A percentile compares a stretch with the other conserved stretches of the same genome.
Evolutionary conservation across 2,113 vertebrate genomes (phyloP).

Genomic region (Dipodomys ordii): DNA sequence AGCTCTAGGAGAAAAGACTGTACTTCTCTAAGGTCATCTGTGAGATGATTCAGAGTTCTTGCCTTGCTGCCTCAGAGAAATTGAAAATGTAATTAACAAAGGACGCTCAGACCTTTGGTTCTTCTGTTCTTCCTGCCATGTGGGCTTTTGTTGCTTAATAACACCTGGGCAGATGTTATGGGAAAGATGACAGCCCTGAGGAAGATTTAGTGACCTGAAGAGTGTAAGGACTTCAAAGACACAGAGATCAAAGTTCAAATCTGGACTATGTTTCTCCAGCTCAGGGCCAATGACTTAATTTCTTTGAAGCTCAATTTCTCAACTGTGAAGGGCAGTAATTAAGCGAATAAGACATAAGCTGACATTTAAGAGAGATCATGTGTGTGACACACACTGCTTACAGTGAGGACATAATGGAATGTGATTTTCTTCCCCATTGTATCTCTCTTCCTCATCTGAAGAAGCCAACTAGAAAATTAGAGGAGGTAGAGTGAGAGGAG

Average conservation of each 20-base stretch:
- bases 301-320: not conserved
- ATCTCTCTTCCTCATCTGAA: not conserved
- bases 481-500: not conserved
- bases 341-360: not conserved
- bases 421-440: not conserved
- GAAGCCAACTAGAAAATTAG: not conserved
- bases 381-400: not conserved
- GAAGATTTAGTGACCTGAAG: not conserved
- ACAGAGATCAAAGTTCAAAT: not conserved
- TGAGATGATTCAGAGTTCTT: not conserved
- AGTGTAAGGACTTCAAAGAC: constrained; percentile 25
- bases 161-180: not conserved
- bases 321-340: not conserved
- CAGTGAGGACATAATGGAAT: not conserved
- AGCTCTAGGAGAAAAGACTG: not conserved
- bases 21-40: not conserved
- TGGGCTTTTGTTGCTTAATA: not conserved
- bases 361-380: not conserved
- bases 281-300: not conserved
- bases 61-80: not conserved
- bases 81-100: not conserved
- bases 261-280: not conserved
- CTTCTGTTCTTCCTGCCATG: not conserved
- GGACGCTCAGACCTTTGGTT: not conserved
- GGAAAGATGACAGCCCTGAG: not conserved